phyloP scores from a whole-genome alignment of 2,113 vertebrate species.

The Eudyptes chrysolophus region DNA sequence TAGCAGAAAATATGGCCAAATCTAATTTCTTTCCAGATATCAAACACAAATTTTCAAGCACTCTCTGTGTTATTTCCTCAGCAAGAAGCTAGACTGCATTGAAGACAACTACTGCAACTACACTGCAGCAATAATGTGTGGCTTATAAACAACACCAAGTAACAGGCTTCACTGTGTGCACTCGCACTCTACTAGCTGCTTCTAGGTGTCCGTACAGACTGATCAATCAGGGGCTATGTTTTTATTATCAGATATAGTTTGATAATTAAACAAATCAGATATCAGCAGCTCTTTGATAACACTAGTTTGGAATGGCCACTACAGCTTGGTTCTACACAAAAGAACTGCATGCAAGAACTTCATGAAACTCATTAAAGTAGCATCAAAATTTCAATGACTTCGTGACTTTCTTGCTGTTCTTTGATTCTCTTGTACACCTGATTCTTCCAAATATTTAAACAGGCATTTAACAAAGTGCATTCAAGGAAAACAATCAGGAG shows the following conservation, averaged over 20 bases:
- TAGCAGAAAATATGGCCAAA: background rate
- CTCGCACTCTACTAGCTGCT: background rate
- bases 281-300: background rate
- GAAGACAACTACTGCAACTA: background rate
- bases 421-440: background rate
- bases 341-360: background rate
- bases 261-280: background rate
- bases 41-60: background rate
- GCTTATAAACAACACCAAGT: background rate
- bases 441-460: background rate
- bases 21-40: background rate
- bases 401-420: background rate
- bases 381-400: background rate
- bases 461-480: background rate
- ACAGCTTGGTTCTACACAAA: background rate
- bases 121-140: background rate
- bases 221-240: background rate
- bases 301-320: background rate
- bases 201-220: accelerated
- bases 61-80: background rate
- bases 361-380: background rate
- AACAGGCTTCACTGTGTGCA: accelerated
- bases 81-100: background rate
- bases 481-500: background rate
- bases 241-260: accelerated